These are phyloP conservation scores for Lycorma delicatula DNA, from an alignment of 1,140 invertebrate genomes.

Conservation along the genomic window DNA sequence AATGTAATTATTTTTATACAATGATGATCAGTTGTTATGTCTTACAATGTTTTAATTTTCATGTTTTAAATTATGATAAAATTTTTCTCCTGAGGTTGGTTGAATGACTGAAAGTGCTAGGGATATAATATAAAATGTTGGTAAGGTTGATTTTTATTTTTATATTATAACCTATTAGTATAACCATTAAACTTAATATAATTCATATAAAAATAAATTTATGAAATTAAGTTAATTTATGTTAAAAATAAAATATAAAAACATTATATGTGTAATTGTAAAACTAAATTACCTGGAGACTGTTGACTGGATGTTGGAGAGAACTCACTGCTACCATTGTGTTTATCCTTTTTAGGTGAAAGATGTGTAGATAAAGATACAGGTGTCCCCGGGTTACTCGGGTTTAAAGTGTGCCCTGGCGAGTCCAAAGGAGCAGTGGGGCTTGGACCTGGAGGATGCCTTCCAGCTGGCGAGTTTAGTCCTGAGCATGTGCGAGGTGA, in stretches of 20 bases:
- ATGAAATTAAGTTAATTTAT: no score
- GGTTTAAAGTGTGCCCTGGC: slow-evolving; percentile 43
- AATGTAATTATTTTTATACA: no score
- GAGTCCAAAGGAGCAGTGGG: slow-evolving; percentile 50
- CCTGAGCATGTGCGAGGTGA: slow-evolving; percentile 59
- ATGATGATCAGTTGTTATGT: no score
- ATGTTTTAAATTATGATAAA: no score
- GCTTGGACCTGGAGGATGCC: slow-evolving; percentile 51
- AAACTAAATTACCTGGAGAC: slow-evolving; percentile 38
- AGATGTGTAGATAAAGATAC: slow-evolving; percentile 30
- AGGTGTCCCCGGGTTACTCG: slow-evolving; percentile 54
- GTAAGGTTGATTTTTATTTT: no score
- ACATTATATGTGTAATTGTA: neutral
- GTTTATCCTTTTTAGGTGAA: slow-evolving; percentile 30
- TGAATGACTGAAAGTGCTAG: no score
- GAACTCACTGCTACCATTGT: slow-evolving; percentile 38
- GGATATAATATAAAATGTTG: no score
- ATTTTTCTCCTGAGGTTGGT: no score
- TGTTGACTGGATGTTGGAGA: slow-evolving; percentile 39
- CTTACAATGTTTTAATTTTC: no score
- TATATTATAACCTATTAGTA: no score
- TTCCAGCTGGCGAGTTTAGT: slow-evolving; percentile 56
- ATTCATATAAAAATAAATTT: no score
- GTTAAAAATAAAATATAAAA: neutral
- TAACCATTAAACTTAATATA: no score